Percentiles rank a stretch among this genome's conserved stretches.
Evolutionary conservation across 2,113 vertebrate species (phyloP).

Genomic region (Polyodon spathula): DNA sequence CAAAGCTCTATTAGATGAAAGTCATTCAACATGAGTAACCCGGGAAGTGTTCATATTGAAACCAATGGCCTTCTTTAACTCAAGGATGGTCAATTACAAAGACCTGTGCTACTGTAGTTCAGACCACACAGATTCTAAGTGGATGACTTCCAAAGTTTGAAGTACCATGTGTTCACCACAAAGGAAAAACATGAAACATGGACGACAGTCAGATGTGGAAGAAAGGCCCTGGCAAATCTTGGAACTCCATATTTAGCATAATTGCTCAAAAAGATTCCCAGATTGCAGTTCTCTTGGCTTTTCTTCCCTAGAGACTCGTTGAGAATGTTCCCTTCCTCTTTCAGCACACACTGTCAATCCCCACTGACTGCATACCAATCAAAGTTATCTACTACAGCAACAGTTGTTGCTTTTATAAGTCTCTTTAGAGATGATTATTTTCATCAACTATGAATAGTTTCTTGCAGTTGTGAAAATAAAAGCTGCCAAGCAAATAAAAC

Average conservation of each 20-base stretch:
- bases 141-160: slow-evolving; percentile 41
- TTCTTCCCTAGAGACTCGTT: not conserved
- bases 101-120: slow-evolving; percentile 30
- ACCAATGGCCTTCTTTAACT: not conserved
- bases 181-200: slow-evolving; percentile 41
- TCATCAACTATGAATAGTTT: no score
- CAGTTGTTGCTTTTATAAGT: no score
- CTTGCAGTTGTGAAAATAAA: no score
- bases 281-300: not conserved
- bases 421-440: no score
- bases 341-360: not conserved
- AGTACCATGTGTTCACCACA: slow-evolving; percentile 49
- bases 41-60: not conserved
- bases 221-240: slow-evolving; percentile 26
- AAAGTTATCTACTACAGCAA: no score
- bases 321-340: not conserved
- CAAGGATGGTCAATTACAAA: not conserved
- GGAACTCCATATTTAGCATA: slow-evolving; percentile 29
- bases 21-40: not conserved
- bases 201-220: slow-evolving; percentile 34
- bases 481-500: no score
- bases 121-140: slow-evolving; percentile 38
- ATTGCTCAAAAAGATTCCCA: slow-evolving; percentile 8
- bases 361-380: not conserved
- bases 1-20: not conserved